Conservation (phyloP, 2,113 vertebrate species). For the Amphiprion percula region DNA sequence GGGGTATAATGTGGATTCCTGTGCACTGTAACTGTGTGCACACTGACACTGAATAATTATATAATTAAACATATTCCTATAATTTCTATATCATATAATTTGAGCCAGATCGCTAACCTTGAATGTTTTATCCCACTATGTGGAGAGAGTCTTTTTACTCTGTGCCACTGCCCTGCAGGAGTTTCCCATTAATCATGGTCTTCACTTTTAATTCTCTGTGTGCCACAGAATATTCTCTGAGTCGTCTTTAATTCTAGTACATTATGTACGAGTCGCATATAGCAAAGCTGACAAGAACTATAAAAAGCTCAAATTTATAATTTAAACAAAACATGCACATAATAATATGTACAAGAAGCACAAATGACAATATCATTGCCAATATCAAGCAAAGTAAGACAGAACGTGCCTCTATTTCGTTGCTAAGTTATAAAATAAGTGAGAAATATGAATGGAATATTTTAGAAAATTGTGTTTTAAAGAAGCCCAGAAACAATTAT, state of each 20-base stretch:
- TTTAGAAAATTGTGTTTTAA: not conserved
- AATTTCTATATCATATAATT: not conserved
- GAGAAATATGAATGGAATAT: not conserved
- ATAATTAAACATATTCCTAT: not conserved
- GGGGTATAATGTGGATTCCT: not conserved
- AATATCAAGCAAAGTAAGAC: not conserved
- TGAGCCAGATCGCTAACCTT: not conserved
- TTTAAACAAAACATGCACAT: not conserved
- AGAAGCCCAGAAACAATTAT: not conserved
- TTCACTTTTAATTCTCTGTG: not conserved
- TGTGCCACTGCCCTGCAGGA: not conserved
- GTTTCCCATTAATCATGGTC: slow-evolving; percentile 15
- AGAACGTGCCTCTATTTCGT: not conserved
- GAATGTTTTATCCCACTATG: not conserved
- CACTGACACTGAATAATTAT: not conserved
- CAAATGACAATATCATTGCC: too few species aligned
- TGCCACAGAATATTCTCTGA: not conserved
- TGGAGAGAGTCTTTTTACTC: not conserved
- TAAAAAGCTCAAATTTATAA: not conserved
- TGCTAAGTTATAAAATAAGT: not conserved
- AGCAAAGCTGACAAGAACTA: not conserved
- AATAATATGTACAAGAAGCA: not conserved
- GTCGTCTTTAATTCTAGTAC: not conserved
- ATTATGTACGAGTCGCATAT: not conserved
- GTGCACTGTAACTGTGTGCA: not conserved